Percentiles rank a stretch among this genome's conserved stretches.
phyloP scores from a whole-genome alignment of 2,888 invertebrate species.

The Noctua janthina region DNA sequence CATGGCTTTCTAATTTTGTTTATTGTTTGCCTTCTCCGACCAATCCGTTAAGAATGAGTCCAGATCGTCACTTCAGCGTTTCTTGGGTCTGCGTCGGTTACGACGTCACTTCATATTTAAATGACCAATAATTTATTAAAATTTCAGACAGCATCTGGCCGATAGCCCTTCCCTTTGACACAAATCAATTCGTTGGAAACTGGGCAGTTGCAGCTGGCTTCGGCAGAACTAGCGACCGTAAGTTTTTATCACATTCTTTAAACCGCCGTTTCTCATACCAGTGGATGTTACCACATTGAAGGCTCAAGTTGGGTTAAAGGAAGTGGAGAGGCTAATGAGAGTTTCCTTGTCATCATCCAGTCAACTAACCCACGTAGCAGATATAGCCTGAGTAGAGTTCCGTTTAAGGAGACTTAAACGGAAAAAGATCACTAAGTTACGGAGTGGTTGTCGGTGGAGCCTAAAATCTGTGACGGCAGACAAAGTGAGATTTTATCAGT shows the following conservation, averaged over 20 bases:
- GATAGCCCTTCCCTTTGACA: constrained; percentile 68
- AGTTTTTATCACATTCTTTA: constrained; percentile 51
- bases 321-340: no score
- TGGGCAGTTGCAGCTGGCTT: constrained; percentile 78
- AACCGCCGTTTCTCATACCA: no score
- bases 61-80: no score
- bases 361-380: neutral
- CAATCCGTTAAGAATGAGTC: no score
- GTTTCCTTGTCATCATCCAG: no score
- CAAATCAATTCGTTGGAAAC: constrained; percentile 71
- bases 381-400: neutral
- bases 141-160: constrained; percentile 75
- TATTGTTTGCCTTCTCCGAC: no score
- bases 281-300: no score
- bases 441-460: neutral
- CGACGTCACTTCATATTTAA: no score
- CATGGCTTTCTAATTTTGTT: no score
- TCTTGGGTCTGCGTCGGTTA: no score
- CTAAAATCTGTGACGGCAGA: neutral
- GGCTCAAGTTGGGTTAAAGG: neutral
- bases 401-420: neutral
- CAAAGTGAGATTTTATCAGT: neutral
- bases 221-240: constrained; percentile 78
- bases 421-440: neutral
- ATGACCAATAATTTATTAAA: neutral